Base-by-base conservation (phyloP, 1,140 invertebrate species). In the roundworm (Caenorhabditis elegans) region DNA sequence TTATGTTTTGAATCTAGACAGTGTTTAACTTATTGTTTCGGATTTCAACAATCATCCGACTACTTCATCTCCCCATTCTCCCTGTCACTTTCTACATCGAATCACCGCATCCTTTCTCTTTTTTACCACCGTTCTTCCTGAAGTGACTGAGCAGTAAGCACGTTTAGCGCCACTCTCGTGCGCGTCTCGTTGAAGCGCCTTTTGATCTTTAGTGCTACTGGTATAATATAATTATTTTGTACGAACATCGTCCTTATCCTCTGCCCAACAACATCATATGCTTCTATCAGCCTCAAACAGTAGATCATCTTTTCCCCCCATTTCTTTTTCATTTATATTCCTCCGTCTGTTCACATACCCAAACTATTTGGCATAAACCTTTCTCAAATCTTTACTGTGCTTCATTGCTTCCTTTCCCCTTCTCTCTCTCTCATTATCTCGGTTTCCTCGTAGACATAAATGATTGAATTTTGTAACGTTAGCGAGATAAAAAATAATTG, bases 141-240 rank as follows among this genome's bases (percentile, higher is more conserved):
- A 70, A 70, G 34, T 39, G 60, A 70, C 60, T 34, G 53, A 60
- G 34, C 60, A 70, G 60, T 70, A 34, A 70, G 60, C 60, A 70
- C 60, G 60, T 70, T 31, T 43, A 70, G 34, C 31, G 60, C 34
- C 60, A 70, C 60, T 70, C 34, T 24, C 39, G 39, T 22, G 60
- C 28, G 31, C 34, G 60, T n/a, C 17, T 28, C 10, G 3, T 22
- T 70, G 60, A 70, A 39, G 26, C 60, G 60, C 60, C 60, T 39
- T 43, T 43, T 70, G 60, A 70, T 70, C 60, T 70, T 70, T 39
- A 70, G 60, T 70, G 60, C 60, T 70, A 70, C 60, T 70, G 60
- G 60, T 70, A 70, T 70, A 70, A 70, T 70, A 70, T 70, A 70
- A 70, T 70, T 70, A 70, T 70, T 70, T 39, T 70, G 60, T 70